Base-by-base conservation (phyloP, 2,888 invertebrate species). In the Amphimallon solstitiale region DNA sequence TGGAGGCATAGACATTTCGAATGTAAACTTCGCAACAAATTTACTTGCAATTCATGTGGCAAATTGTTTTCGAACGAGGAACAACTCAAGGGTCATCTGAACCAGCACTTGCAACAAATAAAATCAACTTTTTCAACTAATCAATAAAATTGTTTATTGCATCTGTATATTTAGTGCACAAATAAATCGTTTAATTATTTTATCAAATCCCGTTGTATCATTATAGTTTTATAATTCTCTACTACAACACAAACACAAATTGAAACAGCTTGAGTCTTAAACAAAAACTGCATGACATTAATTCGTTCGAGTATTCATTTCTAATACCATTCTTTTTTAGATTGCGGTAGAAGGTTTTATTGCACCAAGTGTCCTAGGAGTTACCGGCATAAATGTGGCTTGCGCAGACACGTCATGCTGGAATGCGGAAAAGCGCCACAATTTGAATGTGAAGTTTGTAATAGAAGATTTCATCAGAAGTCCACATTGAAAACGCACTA, bases 341-440 rank as follows among this genome's bases (percentile, higher is more conserved):
- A 56, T n/a, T 37, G 10, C 40, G 56, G 56, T 40, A 46, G 14
- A 56, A 64, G 70, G 29, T 67, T 64, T 56, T 65, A 62, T 19
- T 70, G 70, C 52, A 35, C 29, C 45, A 70, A 65, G 2, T 70
- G 70, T 15, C 60, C 59, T 17, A 54, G 67, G 29, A 67, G 67
- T 49, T 70, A 70, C 35, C 67, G 60, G 29, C 60, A 60, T 40
- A 65, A 65, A 14, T 48, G 51, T 21, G 65, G 60, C 23, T 51
- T 65, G 46, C 65, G 82, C 67, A 83, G 86, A 10, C 87, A 87
- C 71, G 73, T 85, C 67, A 83, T 82, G 60, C 82, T 84, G 70
- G 87, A 87, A 72, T 87, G 87, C 71, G 86, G 87, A 60, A 84
- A 85, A 65, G 81, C 81, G 69, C 86, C 87, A 0, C 83, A 59